These are phyloP conservation scores for Rhagonycha fulva DNA, from an alignment of 2,888 invertebrate species.

Conservation along the genomic window DNA sequence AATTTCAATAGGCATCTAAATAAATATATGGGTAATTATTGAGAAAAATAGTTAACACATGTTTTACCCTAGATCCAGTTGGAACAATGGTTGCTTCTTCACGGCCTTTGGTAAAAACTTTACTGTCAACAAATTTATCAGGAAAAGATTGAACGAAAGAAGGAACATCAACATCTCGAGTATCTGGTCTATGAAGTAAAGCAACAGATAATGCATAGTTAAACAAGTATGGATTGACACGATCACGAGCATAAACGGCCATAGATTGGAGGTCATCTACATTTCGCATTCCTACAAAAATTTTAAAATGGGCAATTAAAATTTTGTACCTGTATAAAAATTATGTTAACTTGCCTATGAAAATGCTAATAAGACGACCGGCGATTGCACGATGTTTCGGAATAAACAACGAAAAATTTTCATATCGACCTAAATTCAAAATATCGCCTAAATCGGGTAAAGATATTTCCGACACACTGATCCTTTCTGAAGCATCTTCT, in stretches of 20 bases:
- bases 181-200: slow-evolving; percentile 73
- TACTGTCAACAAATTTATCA: slow-evolving; percentile 79
- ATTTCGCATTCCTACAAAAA: slow-evolving; percentile 65
- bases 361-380: slow-evolving; percentile 68
- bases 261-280: slow-evolving; percentile 73
- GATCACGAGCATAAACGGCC: slow-evolving; percentile 71
- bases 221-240: slow-evolving; percentile 79
- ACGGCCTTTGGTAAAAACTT: slow-evolving; percentile 69
- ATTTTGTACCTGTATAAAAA: neutral
- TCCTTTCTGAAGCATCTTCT: slow-evolving; percentile 57
- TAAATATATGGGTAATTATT: neutral
- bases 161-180: slow-evolving; percentile 71
- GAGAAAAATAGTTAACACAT: neutral
- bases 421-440: slow-evolving; percentile 61
- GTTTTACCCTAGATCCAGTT: slow-evolving; percentile 64
- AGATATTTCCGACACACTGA: slow-evolving; percentile 59
- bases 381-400: slow-evolving; percentile 74
- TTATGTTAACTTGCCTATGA: slow-evolving; percentile 61
- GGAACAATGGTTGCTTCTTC: slow-evolving; percentile 70
- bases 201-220: slow-evolving; percentile 80
- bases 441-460: slow-evolving; percentile 64
- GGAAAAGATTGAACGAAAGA: slow-evolving; percentile 81
- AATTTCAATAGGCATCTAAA: slow-evolving; percentile 68
- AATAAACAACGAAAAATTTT: slow-evolving; percentile 76
- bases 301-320: neutral